Base-by-base conservation (phyloP, 2,888 invertebrate genomes). In the Aricia artaxerxes region DNA sequence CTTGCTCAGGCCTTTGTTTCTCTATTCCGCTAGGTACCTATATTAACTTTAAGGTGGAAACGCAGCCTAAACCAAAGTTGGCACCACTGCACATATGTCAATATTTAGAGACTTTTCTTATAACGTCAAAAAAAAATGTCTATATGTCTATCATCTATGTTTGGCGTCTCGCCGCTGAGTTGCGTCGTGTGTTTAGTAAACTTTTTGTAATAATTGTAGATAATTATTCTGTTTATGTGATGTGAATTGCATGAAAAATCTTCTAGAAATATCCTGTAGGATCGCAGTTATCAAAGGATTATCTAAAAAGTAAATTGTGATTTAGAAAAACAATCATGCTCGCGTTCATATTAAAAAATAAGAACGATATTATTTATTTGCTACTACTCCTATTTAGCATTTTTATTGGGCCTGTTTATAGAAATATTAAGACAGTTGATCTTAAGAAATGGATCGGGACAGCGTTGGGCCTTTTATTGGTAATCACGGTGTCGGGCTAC, bases 321-420 rank as follows among this genome's bases (percentile, higher is more conserved):
- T 24, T 73, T 44, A 6, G 24, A 75, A 49, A 75, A 1, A 13
- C 11, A 75, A 75, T 35, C 57, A 92, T 94, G 92, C 85, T 87
- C 82, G 81, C 89, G 2, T 92, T 94, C 83, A 61, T 94, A 76
- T 86, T 85, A 77, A 97, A 97, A 96, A 96, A 96, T 86, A 91
- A 95, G 85, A 97, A 97, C 87, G 97, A 98, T 91, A 92, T 97
- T 78, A 94, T 97, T 84, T 98, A 98, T 89, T 93, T 97, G 78
- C 87, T 93, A 16, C 91, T 97, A 78, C 90, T 98, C 81, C 87
- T 97, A 78, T 93, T 95, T 78, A 97, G 97, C 86, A 96, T 97
- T 81, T 95, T 92, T 31, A 95, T 97, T 84, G 97, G 98, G 0
- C 94, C 95, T 61, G 95, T 95, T 86, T 96, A 97, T 83, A 95